These are phyloP conservation scores for Hesperophylax magnus DNA, from an alignment of 1,140 invertebrate genomes.

Conservation along the genomic window DNA sequence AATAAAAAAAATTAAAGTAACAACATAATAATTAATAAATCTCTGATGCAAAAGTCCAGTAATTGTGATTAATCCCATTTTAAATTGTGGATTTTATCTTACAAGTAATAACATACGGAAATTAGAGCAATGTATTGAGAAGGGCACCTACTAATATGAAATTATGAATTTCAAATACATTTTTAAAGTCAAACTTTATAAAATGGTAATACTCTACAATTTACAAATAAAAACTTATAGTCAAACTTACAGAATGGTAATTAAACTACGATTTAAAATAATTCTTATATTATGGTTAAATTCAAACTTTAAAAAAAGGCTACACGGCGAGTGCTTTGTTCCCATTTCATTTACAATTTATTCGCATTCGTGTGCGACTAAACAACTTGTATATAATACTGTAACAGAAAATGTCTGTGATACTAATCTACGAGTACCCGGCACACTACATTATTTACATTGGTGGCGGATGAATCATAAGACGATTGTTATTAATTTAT, in stretches of 20 bases:
- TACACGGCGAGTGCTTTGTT: constrained; percentile 39
- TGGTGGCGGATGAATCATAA: neutral
- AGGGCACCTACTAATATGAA: neutral
- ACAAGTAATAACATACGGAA: neutral
- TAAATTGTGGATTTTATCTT: neutral
- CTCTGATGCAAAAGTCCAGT: neutral
- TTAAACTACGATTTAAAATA: neutral
- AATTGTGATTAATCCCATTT: neutral
- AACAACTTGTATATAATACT: constrained; percentile 31
- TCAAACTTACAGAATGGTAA: neutral
- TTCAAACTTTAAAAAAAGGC: constrained; percentile 17
- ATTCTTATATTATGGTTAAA: neutral
- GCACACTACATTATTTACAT: constrained; percentile 7
- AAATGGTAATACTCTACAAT: neutral
- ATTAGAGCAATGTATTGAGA: neutral
- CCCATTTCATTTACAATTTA: constrained; percentile 27
- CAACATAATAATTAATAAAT: neutral
- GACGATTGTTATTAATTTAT: neutral
- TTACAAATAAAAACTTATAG: neutral
- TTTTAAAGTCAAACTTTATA: neutral
- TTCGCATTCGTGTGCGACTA: neutral
- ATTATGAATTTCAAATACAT: neutral
- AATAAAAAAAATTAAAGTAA: neutral
- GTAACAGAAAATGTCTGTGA: constrained; percentile 23
- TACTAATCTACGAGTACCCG: constrained; percentile 1